phyloP scores from a whole-genome alignment of 2,888 invertebrate genomes.

The Pollenia griseotomentosa region DNA sequence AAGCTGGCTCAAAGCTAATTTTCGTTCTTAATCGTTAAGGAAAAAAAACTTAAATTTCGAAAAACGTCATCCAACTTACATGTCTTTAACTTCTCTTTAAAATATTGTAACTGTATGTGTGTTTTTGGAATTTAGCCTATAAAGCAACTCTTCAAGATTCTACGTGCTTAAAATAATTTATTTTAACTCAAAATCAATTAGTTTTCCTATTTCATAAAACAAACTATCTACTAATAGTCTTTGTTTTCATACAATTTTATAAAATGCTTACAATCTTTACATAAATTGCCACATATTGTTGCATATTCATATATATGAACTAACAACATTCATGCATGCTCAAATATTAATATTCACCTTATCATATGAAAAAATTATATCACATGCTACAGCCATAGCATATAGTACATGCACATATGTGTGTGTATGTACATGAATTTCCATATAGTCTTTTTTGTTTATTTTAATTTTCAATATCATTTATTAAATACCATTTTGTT shows the following conservation, averaged over 20 bases:
- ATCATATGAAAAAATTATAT: neutral
- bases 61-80: too few relatives aligned
- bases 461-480: constrained; percentile 64
- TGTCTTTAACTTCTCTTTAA: too few relatives aligned
- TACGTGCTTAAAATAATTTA: constrained; percentile 2
- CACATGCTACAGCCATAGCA: neutral
- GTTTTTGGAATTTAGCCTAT: too few relatives aligned
- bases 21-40: too few relatives aligned
- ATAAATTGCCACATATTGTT: constrained; percentile 8
- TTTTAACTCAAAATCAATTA: constrained; percentile 14
- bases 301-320: neutral
- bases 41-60: too few relatives aligned
- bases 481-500: constrained; percentile 61
- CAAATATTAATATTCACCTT: neutral
- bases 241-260: neutral
- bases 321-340: neutral
- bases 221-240: neutral
- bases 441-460: neutral
- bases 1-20: too few relatives aligned
- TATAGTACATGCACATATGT: too few relatives aligned
- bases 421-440: neutral
- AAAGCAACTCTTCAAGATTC: neutral
- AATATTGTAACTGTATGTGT: too few relatives aligned
- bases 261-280: neutral
- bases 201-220: constrained; percentile 7